Base-by-base conservation (phyloP, 2,888 invertebrate genomes). In the Escarpia spicata region DNA sequence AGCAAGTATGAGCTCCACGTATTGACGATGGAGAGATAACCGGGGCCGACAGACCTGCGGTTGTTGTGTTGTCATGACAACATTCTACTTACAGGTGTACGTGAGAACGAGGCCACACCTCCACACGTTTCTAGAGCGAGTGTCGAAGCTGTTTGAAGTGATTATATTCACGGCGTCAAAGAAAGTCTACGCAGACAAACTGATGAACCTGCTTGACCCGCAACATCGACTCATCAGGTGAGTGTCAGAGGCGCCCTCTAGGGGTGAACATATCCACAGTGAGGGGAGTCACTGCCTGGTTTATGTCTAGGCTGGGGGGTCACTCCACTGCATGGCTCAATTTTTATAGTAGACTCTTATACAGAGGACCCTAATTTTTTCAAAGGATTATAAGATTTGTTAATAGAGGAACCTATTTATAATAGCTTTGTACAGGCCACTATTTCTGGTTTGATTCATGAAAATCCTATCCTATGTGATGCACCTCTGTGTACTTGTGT, bases 131-230 rank as follows among this genome's bases (percentile, higher is more conserved):
- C 97, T 99, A 95, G 98, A 99, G 95, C 97, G 98, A 93, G 98
- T 99, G 90, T 98, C 98, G 0, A 97, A 98, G 10, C 96, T 98
- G 93, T 99, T 98, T 97, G 99, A 99, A 96, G 98, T 99, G 44
- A 99, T 99, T 92, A 97, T 99, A 93, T 99, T 99, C 97, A 99
- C 99, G 0, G 99, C 99, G 90, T 98, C 98, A 95, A 99, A 99
- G 97, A 97, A 98, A 92, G 98, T 99, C 91, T 99, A 99, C 96
- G 99, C 99, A 0, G 98, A 99, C 96, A 98, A 99, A 94, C 97
- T 99, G 94, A 97, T 99, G 95, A 98, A 99, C 97, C 97, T 99
- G 92, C 97, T 99, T 90, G 99, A 99, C 96, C 98, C 99, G 0
- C 97, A 98, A 75, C 97, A 99, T 90, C 98, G 98, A 94, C 98